Evolutionary conservation across 2,888 invertebrate species (phyloP), one percentile per base, ranked within the genome.

Genomic region (Caenorhabditis panamensis): DNA sequence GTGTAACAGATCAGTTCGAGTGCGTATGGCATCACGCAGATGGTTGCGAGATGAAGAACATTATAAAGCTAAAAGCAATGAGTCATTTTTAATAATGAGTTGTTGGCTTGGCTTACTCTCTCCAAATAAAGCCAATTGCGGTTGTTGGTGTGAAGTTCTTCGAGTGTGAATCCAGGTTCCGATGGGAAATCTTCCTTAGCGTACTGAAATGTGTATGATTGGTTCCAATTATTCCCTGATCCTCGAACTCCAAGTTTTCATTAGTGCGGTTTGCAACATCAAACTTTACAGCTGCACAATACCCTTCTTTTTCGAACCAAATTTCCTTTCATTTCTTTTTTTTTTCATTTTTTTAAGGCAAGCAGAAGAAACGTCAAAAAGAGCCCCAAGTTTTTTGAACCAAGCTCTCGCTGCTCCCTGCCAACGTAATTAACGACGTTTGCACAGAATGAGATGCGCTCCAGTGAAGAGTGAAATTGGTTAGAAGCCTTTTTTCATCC

Each of bases 11-110:
- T 67, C 20, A 86, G 31, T 37, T 84, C 85, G 24, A 83, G 22
- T 2, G 79, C 36, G 63, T 84, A 87, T 5, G 87, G 87, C 36
- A 84, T 37, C 8, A 84, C 82, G 47, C 82, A 84, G 59, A 86
- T 83, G 18, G 83, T 84, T 11, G 82, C 71, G 20, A 86, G 64
- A 71, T 86, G 87, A 24, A 85, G 61, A 16, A 84, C 69, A 61
- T 84, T 87, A 71, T 86, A 87, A 5, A 84, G 67, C 85, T 86
- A 63, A 81, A 84, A 67, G 24, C 5, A 6, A 28, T 36, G n/a
- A 47, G 13, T 28, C 5, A 22, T 56, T 63, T n/a, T 31, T 20
- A 9, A 41, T 28, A 36, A 13, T 11, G 2, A 41, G 13, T 13
- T 11, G 13, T 13, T 31, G 37, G 20, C 54, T 9, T 4, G 9